These are phyloP conservation scores for Hydraecia micacea DNA, from an alignment of 2,888 invertebrate species.

Conservation along the genomic window DNA sequence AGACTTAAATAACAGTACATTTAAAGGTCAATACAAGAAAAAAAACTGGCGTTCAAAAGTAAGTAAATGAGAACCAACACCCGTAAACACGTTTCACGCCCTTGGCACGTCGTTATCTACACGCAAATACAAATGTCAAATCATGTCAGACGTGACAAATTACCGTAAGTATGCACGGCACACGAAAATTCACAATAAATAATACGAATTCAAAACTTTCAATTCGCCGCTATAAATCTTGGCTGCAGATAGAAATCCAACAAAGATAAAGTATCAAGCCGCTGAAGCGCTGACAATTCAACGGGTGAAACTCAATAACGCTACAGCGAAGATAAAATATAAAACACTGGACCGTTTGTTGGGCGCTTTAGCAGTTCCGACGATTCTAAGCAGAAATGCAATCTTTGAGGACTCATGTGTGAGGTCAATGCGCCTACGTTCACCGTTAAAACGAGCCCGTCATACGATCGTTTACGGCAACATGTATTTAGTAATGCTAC, in stretches of 20 bases:
- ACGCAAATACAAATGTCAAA: constrained; percentile 49
- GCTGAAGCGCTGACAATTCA: constrained; percentile 72
- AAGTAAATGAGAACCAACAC: constrained; percentile 21
- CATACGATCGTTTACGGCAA: constrained; percentile 68
- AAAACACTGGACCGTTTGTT: constrained; percentile 67
- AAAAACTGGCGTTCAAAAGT: background rate
- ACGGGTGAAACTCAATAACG: constrained; percentile 74
- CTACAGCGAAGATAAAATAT: constrained; percentile 67
- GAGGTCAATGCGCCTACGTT: constrained; percentile 74
- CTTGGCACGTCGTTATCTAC: constrained; percentile 37
- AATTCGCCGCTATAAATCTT: constrained; percentile 70
- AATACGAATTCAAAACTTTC: constrained; percentile 66
- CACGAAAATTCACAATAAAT: constrained; percentile 63
- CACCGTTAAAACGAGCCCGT: constrained; percentile 72
- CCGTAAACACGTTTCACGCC: constrained; percentile 20
- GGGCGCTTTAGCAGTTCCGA: constrained; percentile 66
- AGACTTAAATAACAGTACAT: background rate
- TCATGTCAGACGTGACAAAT: constrained; percentile 40
- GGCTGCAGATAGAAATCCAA: constrained; percentile 70
- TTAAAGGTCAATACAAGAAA: background rate
- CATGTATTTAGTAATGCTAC: constrained; percentile 66
- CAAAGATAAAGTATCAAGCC: constrained; percentile 72
- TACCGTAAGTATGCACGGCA: constrained; percentile 33
- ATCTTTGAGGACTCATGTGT: constrained; percentile 69
- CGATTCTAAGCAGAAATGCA: constrained; percentile 72